phyloP scores from a whole-genome alignment of 2,797 vertebrate genomes.

The Balearica regulorum region DNA sequence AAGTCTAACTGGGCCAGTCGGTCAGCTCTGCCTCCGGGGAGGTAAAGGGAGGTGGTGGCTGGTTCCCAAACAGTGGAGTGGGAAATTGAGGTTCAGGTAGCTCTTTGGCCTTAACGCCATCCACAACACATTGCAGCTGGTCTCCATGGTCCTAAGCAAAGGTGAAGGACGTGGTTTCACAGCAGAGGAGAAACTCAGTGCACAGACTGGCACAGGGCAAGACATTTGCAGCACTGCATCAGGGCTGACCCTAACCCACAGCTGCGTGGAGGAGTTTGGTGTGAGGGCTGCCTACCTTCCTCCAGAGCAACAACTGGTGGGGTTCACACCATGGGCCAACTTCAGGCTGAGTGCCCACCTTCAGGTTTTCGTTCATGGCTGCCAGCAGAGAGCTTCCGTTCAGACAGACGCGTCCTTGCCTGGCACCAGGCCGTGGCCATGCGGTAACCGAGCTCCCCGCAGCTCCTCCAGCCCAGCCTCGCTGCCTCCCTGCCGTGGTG shows the following conservation, averaged over 20 bases:
- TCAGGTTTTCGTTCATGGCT: neutral
- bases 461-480: neutral
- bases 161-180: neutral
- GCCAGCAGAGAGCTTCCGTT: neutral
- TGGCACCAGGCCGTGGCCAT: neutral
- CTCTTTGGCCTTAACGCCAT: neutral
- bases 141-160: neutral
- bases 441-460: neutral
- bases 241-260: neutral
- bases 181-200: neutral
- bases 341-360: neutral
- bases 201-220: neutral
- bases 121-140: fast-evolving
- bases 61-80: neutral
- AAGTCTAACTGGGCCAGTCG: neutral
- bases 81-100: neutral
- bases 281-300: neutral
- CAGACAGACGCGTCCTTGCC: neutral
- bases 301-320: neutral
- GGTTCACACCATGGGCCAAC: neutral
- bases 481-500: neutral
- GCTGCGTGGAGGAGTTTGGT: neutral
- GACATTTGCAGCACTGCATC: neutral
- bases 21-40: neutral
- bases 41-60: neutral